Conservation (phyloP, 2,888 invertebrate species). For the Nebria brevicollis region DNA sequence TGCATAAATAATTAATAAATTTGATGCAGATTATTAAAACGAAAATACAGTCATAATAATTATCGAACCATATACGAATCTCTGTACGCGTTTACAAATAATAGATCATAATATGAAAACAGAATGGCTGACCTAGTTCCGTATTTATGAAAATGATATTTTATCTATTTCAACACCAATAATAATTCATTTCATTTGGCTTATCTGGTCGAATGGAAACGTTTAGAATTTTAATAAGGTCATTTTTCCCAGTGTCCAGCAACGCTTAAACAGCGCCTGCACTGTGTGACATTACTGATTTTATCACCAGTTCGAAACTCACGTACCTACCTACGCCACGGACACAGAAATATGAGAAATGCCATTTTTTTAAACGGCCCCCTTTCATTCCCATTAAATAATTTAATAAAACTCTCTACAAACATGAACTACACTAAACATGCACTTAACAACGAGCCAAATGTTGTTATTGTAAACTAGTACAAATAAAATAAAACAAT, state of each 20-base stretch:
- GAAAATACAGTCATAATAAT: not conserved
- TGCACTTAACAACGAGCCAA: no score
- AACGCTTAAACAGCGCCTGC: not conserved
- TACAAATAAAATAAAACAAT: no score
- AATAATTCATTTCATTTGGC: slow-evolving; percentile 35
- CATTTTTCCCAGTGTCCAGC: slow-evolving; percentile 12
- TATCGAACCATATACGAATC: not conserved
- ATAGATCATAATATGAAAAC: not conserved
- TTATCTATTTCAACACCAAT: slow-evolving; percentile 39
- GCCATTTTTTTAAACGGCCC: not conserved
- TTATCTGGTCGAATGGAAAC: slow-evolving; percentile 33
- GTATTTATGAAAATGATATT: slow-evolving; percentile 25
- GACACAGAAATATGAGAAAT: not conserved
- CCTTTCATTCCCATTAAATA: no score
- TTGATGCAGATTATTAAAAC: not conserved
- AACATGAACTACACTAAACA: no score
- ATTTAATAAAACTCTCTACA: no score
- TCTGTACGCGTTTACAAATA: not conserved
- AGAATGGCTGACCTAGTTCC: not conserved
- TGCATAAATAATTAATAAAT: not conserved
- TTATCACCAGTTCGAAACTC: not conserved
- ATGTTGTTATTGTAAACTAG: no score
- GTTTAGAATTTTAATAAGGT: slow-evolving; percentile 37
- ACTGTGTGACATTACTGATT: not conserved
- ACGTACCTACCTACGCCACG: not conserved